Evolutionary conservation across 2,888 invertebrate species (phyloP).

Genomic region (Chironomus tentans): DNA sequence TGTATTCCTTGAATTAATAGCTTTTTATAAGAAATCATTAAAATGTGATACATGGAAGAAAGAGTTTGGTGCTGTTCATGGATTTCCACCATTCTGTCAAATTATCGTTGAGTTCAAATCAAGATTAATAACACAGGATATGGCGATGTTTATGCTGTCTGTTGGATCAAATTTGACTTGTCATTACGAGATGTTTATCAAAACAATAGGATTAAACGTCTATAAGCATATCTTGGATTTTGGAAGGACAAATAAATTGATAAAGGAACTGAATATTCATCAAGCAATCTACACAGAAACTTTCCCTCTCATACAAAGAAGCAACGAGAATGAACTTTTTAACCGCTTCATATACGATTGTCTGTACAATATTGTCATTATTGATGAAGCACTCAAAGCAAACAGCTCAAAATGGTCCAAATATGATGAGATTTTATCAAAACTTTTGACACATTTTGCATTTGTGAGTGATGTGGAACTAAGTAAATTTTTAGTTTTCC

Average conservation of each 20-base stretch:
- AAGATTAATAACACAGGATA: neutral
- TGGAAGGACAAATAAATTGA: neutral
- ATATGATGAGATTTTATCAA: neutral
- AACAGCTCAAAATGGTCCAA: neutral
- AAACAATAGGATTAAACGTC: neutral
- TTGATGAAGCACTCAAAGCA: too few relatives aligned
- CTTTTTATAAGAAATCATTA: neutral
- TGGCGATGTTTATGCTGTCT: neutral
- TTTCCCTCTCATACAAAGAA: neutral
- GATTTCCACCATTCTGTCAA: neutral
- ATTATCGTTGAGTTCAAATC: neutral
- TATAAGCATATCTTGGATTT: neutral
- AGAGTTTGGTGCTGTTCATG: conserved; percentile 4
- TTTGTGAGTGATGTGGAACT: neutral
- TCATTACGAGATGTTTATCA: conserved; percentile 9
- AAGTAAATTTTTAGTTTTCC: neutral
- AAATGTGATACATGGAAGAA: neutral
- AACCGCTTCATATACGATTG: neutral
- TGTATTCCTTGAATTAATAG: neutral
- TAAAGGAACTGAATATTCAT: neutral
- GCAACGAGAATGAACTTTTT: neutral
- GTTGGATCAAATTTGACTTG: neutral
- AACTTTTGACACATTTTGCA: neutral
- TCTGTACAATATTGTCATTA: neutral
- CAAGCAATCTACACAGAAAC: neutral